Base-by-base conservation (phyloP, 2,113 vertebrate species). In the Macheiramphus alcinus region DNA sequence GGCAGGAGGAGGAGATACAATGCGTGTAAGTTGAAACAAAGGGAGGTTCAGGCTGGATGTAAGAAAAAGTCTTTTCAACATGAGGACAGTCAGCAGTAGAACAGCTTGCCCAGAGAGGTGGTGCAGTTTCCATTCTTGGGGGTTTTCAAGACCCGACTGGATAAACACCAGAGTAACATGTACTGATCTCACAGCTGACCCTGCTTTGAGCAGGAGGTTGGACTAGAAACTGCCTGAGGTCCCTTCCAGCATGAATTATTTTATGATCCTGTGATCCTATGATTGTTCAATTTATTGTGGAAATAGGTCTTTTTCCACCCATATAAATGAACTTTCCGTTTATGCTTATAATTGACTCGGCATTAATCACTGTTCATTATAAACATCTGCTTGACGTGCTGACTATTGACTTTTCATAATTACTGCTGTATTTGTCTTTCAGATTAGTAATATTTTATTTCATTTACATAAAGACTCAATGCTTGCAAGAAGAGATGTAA, bases 401-500 rank as follows among this genome's bases (percentile, higher is more conserved):
- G 55, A 79, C 43, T 92, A 18, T n/a, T 83, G 75, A 88, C 63
- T 86, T 88, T 89, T 59, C 29, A 22, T 66, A 86, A 84, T 70
- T 84, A 88, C 6, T 0, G 0, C 25, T 76, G 22, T 73, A 86
- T 89, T 94, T 94, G 50, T 61, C 63, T 78, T 96, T 94, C 72
- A 71, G 67, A 70, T 86, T 36, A 70, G 15, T 62, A 66, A 70
- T 68, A 90, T 55, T 92, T 85, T 48, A 65, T 90, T 91, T 86
- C 27, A 78, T 70, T 88, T 95, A 48, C 76, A 73, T 73, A 71
- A 38, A 91, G 36, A 95, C 20, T 65, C 31, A 88, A 10, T 74
- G 32, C 29, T 90, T 88, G 22, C 45, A 86, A 70, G 63, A 93
- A 80, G 59, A 83, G 2, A 73, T 42, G 11, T 32, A 91, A 50